Base-by-base conservation (phyloP, 1,140 invertebrate genomes). In the Holotrichia oblita region DNA sequence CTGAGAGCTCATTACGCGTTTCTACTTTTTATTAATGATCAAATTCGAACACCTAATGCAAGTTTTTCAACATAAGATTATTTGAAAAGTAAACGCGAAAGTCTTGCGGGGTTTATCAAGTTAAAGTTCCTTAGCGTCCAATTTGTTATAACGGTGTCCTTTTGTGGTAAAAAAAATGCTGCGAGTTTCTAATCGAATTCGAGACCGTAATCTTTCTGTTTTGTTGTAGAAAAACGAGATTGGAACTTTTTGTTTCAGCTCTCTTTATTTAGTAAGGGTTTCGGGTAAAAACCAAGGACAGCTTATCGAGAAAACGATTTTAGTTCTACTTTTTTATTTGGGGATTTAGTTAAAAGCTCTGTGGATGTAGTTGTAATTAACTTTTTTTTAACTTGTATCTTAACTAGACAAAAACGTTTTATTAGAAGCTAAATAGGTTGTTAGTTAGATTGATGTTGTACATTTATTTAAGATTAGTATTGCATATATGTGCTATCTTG, bases 221-320 rank as follows among this genome's bases (percentile, higher is more conserved):
- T 75, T 42, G 22, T 40, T 75, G 73, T 73, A 73, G 73, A 75
- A 42, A 75, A 48, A 48, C 14, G 1, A 55, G 48, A 55, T 55
- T 20, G 48, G 14, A 55, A 55, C 48, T 55, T 55, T 55, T 55
- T 55, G 48, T 55, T 55, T 55, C 48, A 6, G 17, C n/a, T 4
- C 27, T 34, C 48, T 55, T 6, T 17, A 55, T 14, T 55, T 55
- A 17, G n/a, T 55, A 17, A 6, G 48, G 17, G 2, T 55, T 55
- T 55, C 17, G 17, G 12, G 48, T 4, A 55, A 17, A 17, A 55
- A 17, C 6, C n/a, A n/a, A n/a, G 48, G n/a, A 17, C 12, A 17
- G 48, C n/a, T 55, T 55, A 55, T 17, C 12, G 48, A 17, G 48
- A 55, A 55, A 44, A 55, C 12, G n/a, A 55, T n/a, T 55, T 34